Percentiles rank a stretch among this genome's conserved stretches.
phyloP scores from a whole-genome alignment of 2,888 invertebrate species.

The Diplazon laetatorius region DNA sequence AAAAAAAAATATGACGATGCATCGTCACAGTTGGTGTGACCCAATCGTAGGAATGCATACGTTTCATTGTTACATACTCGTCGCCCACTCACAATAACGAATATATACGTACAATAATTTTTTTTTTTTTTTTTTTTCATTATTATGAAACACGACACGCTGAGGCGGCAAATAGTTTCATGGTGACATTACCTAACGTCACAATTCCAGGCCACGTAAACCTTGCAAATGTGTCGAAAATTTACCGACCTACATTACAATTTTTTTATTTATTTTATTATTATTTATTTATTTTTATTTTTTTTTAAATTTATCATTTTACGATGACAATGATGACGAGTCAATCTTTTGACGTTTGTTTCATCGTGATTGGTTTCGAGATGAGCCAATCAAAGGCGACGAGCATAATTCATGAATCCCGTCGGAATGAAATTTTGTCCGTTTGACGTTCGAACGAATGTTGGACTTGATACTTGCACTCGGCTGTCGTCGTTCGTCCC shows the following conservation, averaged over 20 bases:
- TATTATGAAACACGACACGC: constrained; percentile 56
- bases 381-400: too few species aligned
- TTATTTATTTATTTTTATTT: too few species aligned
- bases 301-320: too few species aligned
- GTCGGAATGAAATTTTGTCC: constrained; percentile 30
- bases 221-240: too few species aligned
- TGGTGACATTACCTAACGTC: constrained; percentile 37
- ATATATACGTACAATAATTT: too few species aligned
- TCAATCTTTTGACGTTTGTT: constrained; percentile 5
- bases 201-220: neutral
- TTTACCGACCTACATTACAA: neutral
- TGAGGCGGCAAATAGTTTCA: constrained; percentile 22
- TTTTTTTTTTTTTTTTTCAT: neutral
- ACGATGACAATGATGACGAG: constrained; percentile 13
- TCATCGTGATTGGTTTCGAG: too few species aligned
- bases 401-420: too few species aligned
- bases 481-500: constrained; percentile 12
- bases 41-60: neutral
- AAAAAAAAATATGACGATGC: neutral
- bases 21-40: neutral
- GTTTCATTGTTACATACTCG: neutral
- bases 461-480: constrained; percentile 7
- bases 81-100: constrained; percentile 4
- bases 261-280: too few species aligned
- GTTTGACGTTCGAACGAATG: constrained; percentile 26